These are phyloP conservation scores for Chroicocephalus ridibundus DNA, from an alignment of 2,113 vertebrate species.

Conservation along the genomic window DNA sequence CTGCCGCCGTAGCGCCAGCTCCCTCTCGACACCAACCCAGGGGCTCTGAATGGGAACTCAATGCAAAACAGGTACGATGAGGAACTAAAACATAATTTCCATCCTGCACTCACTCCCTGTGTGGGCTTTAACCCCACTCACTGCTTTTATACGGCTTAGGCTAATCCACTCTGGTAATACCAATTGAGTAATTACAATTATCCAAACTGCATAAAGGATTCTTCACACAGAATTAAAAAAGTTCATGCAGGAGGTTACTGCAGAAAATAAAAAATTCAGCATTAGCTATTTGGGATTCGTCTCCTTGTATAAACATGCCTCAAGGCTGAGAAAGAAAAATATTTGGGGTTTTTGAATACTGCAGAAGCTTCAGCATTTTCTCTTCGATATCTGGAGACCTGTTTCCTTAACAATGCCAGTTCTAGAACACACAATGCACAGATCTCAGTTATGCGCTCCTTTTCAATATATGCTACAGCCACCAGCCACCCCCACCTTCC, in stretches of 20 bases:
- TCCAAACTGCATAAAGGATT: neutral
- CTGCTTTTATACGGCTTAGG: neutral
- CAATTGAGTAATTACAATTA: neutral
- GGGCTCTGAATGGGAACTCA: neutral
- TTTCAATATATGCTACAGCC: neutral
- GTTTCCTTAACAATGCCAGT: neutral
- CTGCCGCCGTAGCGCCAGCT: fast-evolving
- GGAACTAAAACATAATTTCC: neutral
- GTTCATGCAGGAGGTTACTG: neutral
- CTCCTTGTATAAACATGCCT: neutral
- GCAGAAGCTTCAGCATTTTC: neutral
- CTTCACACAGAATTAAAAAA: neutral
- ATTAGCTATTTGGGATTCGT: neutral
- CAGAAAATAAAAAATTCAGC: neutral
- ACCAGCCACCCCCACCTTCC: neutral
- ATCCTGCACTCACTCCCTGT: neutral
- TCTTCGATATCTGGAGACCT: neutral
- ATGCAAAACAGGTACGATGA: neutral
- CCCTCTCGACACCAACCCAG: neutral
- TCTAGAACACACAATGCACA: neutral
- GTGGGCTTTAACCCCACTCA: neutral
- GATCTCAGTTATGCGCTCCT: neutral
- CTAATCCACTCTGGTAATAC: neutral
- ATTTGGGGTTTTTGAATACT: neutral
- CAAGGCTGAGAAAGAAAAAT: neutral